Base-by-base conservation (phyloP, 2,113 vertebrate genomes). In the Semicossyphus pulcher region DNA sequence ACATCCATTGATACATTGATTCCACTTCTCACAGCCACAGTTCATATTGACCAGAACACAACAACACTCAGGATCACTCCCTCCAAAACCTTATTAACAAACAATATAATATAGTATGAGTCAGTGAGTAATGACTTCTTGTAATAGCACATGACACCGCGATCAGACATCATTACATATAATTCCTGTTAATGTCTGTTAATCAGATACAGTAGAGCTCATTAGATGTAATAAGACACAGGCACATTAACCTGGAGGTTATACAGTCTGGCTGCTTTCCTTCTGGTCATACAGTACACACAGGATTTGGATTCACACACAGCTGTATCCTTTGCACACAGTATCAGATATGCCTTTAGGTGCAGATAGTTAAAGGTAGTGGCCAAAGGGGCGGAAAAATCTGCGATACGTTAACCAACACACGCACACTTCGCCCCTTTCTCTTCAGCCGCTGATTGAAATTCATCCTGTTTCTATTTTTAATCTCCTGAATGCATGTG, bases 171-270 rank as follows among this genome's bases (percentile, higher is more conserved):
- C 70, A 84, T 87, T 83, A 72, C 63, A 77, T 68, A 71, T 81
- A 76, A 90, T 84, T 86, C 66, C 65, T 81, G 65, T 78, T 78
- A 86, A 82, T 87, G 87, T 82, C 56, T 75, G 78, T 83, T 89
- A 88, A 91, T 90, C 80, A 57, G 80, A 85, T 88, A 82, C 79
- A 81, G 78, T 49, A 29, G 63, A 86, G 72, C 85, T 91, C 73
- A 85, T 91, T 90, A 86, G 56, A 61, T 68, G 77, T 81, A 92
- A 92, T 56, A 20, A 84, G 87, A 91, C 82, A 79, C 86, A 87
- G 57, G 49, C 73, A 80, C 75, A 91, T 89, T 81, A 88, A 89
- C 85, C 80, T 87, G 80, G 1, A 85, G 80, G 78, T 83, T 82
- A 65, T 67, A 66, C 39, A 61, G 80, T 79, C 76, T 86, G 47